Evolutionary conservation across 2,888 invertebrate genomes (phyloP).

Genomic region (Ormyrus rosae): DNA sequence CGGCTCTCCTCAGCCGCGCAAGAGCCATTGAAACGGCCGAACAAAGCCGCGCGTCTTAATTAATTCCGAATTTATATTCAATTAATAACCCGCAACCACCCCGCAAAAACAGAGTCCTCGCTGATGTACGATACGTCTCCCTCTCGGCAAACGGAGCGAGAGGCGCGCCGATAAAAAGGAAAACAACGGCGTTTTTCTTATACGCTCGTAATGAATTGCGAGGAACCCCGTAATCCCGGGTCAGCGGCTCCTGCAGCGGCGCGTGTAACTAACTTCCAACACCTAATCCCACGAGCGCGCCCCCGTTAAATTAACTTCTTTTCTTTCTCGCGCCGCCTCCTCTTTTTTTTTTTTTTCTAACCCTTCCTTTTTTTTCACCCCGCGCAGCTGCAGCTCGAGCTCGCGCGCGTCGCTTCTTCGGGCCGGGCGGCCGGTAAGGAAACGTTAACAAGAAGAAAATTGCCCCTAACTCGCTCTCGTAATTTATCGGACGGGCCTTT

Average conservation of each 20-base stretch:
- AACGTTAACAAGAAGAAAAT: conserved; percentile 66
- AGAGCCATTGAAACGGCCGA: neutral
- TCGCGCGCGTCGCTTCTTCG: neutral
- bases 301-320: conserved; percentile 65
- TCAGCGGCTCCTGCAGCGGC: conserved; percentile 53
- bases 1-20: neutral
- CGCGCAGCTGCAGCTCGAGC: neutral
- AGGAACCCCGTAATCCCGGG: conserved; percentile 50
- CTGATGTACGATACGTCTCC: too few relatives aligned
- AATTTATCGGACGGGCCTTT: conserved; percentile 61
- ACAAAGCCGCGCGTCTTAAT: conserved; percentile 9
- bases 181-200: too few relatives aligned
- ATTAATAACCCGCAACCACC: neutral
- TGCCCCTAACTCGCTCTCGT: conserved; percentile 58
- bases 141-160: too few relatives aligned
- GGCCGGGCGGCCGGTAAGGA: conserved; percentile 52
- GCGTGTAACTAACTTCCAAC: conserved; percentile 66
- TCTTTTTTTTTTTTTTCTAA: neutral
- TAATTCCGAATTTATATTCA: conserved; percentile 13
- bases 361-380: conserved; percentile 5
- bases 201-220: conserved; percentile 21
- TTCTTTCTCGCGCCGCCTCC: neutral
- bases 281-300: conserved; percentile 60
- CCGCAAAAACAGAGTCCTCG: too few relatives aligned
- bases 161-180: neutral